phyloP scores from a whole-genome alignment of 2,888 invertebrate genomes.

The Orgyia antiqua region DNA sequence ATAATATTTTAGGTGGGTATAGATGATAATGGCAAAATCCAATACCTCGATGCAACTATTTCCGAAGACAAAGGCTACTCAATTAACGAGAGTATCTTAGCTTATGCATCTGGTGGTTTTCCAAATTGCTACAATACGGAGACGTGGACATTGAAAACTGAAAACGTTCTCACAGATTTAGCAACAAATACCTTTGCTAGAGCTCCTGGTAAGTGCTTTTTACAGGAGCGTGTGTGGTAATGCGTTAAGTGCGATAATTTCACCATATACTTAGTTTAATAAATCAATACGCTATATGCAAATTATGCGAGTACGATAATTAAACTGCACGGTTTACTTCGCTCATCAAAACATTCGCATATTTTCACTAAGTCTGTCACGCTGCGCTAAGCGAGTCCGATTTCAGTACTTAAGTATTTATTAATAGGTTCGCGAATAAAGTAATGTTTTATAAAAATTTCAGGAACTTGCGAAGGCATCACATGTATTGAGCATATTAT shows the following conservation, averaged over 20 bases:
- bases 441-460: too few relatives aligned
- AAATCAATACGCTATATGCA: too few relatives aligned
- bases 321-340: too few relatives aligned
- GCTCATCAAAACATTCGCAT: too few relatives aligned
- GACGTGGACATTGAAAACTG: slow-evolving; percentile 68
- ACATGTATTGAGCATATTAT: slow-evolving; percentile 81
- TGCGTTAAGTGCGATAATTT: too few relatives aligned
- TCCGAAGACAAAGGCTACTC: slow-evolving; percentile 70
- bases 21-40: slow-evolving; percentile 81
- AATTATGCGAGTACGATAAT: too few relatives aligned
- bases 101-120: slow-evolving; percentile 47
- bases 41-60: slow-evolving; percentile 75
- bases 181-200: slow-evolving; percentile 83
- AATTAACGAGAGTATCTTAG: slow-evolving; percentile 66
- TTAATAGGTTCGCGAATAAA: too few relatives aligned
- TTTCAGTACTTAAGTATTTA: too few relatives aligned
- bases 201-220: slow-evolving; percentile 82
- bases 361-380: too few relatives aligned
- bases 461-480: slow-evolving; percentile 78
- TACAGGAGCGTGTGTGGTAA: too few relatives aligned
- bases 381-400: too few relatives aligned
- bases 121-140: slow-evolving; percentile 76
- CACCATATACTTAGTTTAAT: too few relatives aligned
- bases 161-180: slow-evolving; percentile 78
- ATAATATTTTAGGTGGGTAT: slow-evolving; percentile 70